Evolutionary conservation across 2,888 invertebrate species (phyloP).

Genomic region (Caenorhabditis parvicauda): DNA sequence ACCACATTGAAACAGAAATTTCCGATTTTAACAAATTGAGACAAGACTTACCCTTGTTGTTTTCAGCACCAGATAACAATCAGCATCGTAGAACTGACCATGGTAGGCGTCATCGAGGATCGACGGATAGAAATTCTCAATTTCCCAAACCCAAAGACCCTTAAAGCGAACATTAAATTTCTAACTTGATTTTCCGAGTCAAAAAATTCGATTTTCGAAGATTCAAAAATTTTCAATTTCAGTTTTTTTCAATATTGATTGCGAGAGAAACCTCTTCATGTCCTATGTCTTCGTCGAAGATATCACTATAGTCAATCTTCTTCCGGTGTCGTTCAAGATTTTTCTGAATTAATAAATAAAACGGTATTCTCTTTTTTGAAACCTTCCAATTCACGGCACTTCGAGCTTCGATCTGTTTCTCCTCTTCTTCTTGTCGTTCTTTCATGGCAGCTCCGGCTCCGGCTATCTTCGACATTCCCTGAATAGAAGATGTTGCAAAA

Average conservation of each 20-base stretch:
- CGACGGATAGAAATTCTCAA: conserved; percentile 96
- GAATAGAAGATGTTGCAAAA: conserved; percentile 31
- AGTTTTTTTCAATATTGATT: no score
- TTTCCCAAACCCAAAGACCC: conserved; percentile 92
- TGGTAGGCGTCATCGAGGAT: conserved; percentile 80
- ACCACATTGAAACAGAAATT: background rate
- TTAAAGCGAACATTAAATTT: conserved; percentile 13
- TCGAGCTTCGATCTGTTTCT: conserved; percentile 33
- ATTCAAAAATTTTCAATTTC: background rate
- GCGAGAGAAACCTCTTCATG: conserved; percentile 67
- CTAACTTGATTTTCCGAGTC: background rate
- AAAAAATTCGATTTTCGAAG: conserved; percentile 3
- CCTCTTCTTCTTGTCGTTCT: conserved; percentile 43
- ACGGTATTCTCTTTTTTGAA: background rate
- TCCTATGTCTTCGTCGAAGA: conserved; percentile 75
- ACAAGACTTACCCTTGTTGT: conserved; percentile 35
- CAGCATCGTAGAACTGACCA: conserved; percentile 92
- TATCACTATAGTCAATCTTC: conserved; percentile 56
- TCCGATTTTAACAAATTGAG: background rate
- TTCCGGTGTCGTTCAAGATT: conserved; percentile 51
- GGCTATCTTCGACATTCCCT: conserved; percentile 83
- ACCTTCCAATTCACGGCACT: conserved; percentile 50
- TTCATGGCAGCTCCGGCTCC: conserved; percentile 68
- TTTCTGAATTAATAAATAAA: conserved; percentile 27
- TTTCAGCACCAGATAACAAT: conserved; percentile 84